These are phyloP conservation scores for Anagrus nilaparvatae DNA, from an alignment of 1,140 invertebrate species.

Conservation along the genomic window DNA sequence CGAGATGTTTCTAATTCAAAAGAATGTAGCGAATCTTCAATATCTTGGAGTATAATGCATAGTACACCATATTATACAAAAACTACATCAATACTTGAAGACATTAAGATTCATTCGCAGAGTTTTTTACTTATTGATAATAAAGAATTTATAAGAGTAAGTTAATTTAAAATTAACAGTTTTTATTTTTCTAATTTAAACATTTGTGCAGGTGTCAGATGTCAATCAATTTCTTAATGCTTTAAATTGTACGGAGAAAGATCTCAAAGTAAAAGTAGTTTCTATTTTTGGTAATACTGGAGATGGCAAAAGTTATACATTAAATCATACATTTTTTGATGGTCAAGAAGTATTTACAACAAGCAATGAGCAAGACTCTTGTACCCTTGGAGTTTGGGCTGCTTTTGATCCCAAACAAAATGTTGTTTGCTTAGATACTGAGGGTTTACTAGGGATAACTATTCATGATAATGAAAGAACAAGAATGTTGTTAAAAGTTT, in stretches of 20 bases:
- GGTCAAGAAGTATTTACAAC: conserved; percentile 67
- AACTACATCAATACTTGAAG: conserved; percentile 1
- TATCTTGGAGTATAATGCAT: too few species aligned
- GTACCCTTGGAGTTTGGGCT: conserved; percentile 73
- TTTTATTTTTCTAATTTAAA: background rate
- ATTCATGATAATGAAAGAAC: conserved; percentile 59
- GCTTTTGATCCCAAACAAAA: conserved; percentile 56
- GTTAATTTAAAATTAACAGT: background rate
- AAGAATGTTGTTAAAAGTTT: conserved; percentile 57
- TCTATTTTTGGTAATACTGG: conserved; percentile 83
- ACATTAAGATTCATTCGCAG: background rate
- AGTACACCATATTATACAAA: conserved; percentile 10
- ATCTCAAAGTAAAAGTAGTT: conserved; percentile 64
- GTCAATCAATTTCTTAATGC: conserved; percentile 43
- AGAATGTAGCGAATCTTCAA: conserved; percentile 12
- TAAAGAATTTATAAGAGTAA: conserved; percentile 43
- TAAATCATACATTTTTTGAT: conserved; percentile 73
- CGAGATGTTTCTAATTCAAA: conserved; percentile 16
- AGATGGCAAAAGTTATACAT: conserved; percentile 74
- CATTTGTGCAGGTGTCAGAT: conserved; percentile 27
- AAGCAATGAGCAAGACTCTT: conserved; percentile 59
- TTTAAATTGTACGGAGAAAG: conserved; percentile 36
- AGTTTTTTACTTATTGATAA: conserved; percentile 49
- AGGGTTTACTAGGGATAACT: conserved; percentile 61
- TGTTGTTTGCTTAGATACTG: conserved; percentile 70